A percentile compares a stretch with the other conserved stretches of the same genome.
These are phyloP conservation scores for Philotrypesis tridentata DNA, from an alignment of 1,140 invertebrate genomes.

Conservation along the genomic window DNA sequence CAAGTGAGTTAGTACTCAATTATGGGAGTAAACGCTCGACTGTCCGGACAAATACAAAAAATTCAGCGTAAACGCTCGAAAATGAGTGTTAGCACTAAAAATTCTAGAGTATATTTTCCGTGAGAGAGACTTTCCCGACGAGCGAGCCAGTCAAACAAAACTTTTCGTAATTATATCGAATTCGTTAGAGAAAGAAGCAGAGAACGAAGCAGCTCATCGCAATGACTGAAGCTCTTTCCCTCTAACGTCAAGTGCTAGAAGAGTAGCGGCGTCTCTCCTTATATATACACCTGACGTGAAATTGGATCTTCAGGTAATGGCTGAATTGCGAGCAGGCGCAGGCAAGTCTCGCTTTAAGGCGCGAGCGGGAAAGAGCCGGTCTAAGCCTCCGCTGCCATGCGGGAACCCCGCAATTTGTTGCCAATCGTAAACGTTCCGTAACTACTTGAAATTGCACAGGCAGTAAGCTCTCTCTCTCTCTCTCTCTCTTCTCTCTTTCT, in stretches of 20 bases:
- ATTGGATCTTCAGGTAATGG: constrained; percentile 56
- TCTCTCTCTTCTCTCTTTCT: not conserved
- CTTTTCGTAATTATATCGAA: constrained; percentile 28
- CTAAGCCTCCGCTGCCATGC: constrained; percentile 32
- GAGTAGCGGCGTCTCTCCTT: not conserved
- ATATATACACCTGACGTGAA: constrained; percentile 42
- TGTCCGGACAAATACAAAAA: too few relatives aligned
- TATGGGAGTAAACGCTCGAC: too few relatives aligned
- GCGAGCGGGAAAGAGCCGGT: not conserved
- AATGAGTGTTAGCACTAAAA: too few relatives aligned
- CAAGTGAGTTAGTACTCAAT: too few relatives aligned
- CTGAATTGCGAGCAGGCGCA: constrained; percentile 52
- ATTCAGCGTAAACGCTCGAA: too few relatives aligned
- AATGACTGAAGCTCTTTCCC: constrained; percentile 21
- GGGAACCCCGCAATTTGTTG: constrained; percentile 59
- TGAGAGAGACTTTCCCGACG: too few relatives aligned
- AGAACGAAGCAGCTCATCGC: constrained; percentile 10
- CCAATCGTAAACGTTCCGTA: constrained; percentile 59
- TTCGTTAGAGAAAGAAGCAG: not conserved
- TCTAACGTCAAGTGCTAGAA: constrained; percentile 32
- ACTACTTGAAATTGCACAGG: constrained; percentile 55
- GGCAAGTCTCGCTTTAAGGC: constrained; percentile 36
- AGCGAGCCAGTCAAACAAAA: too few relatives aligned
- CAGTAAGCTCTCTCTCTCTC: not conserved
- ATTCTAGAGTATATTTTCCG: too few relatives aligned